Base-by-base conservation (phyloP, 2,797 vertebrate genomes). In the Podarcis lilfordi region DNA sequence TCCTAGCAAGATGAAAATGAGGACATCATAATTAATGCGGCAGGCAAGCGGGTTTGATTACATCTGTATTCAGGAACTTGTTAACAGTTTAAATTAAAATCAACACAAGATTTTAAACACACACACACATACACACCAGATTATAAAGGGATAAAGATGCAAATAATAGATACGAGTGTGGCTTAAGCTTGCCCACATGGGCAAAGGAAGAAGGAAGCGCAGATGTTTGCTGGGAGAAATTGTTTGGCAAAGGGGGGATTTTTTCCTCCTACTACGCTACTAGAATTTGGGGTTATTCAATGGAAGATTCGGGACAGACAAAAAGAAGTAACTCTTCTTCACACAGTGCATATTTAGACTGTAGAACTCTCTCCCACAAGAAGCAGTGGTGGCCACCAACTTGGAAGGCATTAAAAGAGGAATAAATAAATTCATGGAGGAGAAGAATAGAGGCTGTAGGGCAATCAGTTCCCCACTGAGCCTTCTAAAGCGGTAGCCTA, bases 71-170 rank as follows among this genome's bases (percentile, higher is more conserved):
- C 91, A 86, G 91, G 84, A 82, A 35, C 80, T 91, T 75, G 88
- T 93, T 94, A 85, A 90, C 35, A 69, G 85, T 91, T 95, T 92
- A 94, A 95, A 94, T 95, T 89, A 95, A 95, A 96, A 93, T 93
- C 92, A 95, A 95, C 91, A 89, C 8, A 25, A 88, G 83, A 80
- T 72, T 80, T 32, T 66, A 79, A 29, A 72, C 32, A 72, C 29
- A 15, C 71, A 72, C 32, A 59, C 74, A 88, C 91, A 88, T n/a
- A 64, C 61, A 85, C 43, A 15, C 80, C 80, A 85, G 92, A 92
- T 94, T 93, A 89, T 86, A 85, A 88, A 92, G 92, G 85, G 92
- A 19, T 0, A 90, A 89, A 94, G 93, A 95, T 94, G 90, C 87
- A 91, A 93, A 92, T 64, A 78, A 0, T 29, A 92, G 94, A 95